Evolutionary conservation across 2,113 vertebrate genomes (phyloP).

Genomic region (Vireo altiloquus): DNA sequence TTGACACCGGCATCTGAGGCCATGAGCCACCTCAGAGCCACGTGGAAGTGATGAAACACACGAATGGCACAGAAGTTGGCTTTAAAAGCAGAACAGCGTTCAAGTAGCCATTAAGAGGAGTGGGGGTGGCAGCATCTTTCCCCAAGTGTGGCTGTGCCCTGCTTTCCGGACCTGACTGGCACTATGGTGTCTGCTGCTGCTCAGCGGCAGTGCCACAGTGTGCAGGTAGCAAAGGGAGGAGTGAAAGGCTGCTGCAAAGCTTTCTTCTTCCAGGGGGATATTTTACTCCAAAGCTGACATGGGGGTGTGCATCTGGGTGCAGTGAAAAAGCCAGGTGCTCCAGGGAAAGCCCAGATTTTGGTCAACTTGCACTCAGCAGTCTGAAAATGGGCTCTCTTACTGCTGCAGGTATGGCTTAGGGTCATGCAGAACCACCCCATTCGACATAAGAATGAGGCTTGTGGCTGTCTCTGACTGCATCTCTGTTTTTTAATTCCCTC

Average conservation of each 20-base stretch:
- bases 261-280: background rate
- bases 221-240: background rate
- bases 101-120: background rate
- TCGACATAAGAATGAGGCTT: background rate
- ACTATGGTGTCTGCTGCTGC: background rate
- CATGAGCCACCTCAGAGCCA: background rate
- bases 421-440: background rate
- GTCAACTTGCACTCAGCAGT: background rate
- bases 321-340: background rate
- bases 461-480: background rate
- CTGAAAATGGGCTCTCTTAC: background rate
- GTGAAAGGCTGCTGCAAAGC: background rate
- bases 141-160: background rate
- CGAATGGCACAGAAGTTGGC: background rate
- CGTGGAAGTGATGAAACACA: rapidly evolving
- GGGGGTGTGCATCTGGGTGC: background rate
- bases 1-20: background rate
- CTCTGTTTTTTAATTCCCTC: background rate
- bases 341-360: background rate
- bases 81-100: background rate
- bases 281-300: background rate
- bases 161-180: background rate
- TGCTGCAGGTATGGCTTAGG: background rate
- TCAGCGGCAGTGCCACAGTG: background rate
- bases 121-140: background rate